Base-by-base conservation (phyloP, 2,888 invertebrate genomes). In the Adineta ricciae region DNA sequence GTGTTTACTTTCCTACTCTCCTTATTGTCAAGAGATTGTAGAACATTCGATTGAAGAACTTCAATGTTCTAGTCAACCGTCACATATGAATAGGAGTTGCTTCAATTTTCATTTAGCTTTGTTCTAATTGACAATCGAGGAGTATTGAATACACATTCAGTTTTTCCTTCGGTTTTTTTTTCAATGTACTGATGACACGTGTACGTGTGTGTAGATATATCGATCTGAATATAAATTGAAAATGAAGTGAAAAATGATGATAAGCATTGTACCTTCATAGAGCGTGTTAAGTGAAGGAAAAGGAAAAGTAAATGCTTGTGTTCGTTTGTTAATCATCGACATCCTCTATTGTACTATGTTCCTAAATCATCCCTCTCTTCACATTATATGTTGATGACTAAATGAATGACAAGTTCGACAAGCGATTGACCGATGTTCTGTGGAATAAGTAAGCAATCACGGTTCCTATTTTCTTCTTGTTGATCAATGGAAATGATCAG, bases 401-500 rank as follows among this genome's bases (percentile, higher is more conserved):
- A 56, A 56, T 56, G 11, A 56, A 11, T 56, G 54, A 56, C 54
- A 56, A 56, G n/a, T 24, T 56, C 27, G 54, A 56, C 64, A 64
- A 64, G 64, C 64, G 27, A 64, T 64, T 64, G 27, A 8, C 64
- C 64, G 27, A 64, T 64, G 27, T 32, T 64, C 32, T 32, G 16
- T 14, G 32, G 27, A 32, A 64, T 64, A 14, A 64, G 64, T 9
- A 32, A 16, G 64, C 64, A 64, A 64, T 32, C 27, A n/a, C n/a
- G n/a, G 64, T 8, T 64, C 27, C 32, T 32, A 32, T 64, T 32
- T 64, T 16, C 16, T 27, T 32, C 9, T 27, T 27, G 19, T 21
- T 64, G 32, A 64, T 64, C 32, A 64, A 64, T 64, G 64, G 64
- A 64, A 64, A 32, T 64, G 64, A 64, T 64, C 64, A 64, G 64